These are phyloP conservation scores for Lepilemur septentrionalis DNA, from an alignment of 2,797 vertebrate genomes.

Conservation along the genomic window DNA sequence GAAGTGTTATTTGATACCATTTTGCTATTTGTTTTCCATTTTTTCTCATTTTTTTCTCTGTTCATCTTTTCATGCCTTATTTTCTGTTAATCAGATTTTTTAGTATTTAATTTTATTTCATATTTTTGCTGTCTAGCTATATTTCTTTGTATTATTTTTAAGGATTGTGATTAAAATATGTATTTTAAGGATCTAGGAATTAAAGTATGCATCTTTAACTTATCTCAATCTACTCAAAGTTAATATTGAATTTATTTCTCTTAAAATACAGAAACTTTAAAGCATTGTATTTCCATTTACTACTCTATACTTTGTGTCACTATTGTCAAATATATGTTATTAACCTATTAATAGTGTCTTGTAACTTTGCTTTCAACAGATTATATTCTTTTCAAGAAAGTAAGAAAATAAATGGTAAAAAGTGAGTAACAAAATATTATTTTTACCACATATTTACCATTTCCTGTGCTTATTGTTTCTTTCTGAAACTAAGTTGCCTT, in stretches of 20 bases:
- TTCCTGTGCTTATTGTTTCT: background rate
- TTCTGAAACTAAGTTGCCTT: background rate
- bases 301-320: background rate
- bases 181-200: background rate
- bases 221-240: background rate
- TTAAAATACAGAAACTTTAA: background rate
- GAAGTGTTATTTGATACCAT: background rate
- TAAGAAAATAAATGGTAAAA: background rate
- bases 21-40: background rate
- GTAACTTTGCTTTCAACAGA: background rate
- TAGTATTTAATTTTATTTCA: background rate
- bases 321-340: background rate
- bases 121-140: background rate
- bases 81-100: background rate
- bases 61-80: background rate
- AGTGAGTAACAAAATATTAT: background rate
- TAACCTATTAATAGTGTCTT: background rate
- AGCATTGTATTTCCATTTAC: fast-evolving
- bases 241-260: background rate
- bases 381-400: background rate
- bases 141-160: background rate
- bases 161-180: background rate
- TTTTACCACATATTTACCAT: background rate
- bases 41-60: background rate
- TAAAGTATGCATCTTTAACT: background rate